phyloP scores from a whole-genome alignment of 64 coral and sea anemone genomes.

The Stichodactyla helianthus region DNA sequence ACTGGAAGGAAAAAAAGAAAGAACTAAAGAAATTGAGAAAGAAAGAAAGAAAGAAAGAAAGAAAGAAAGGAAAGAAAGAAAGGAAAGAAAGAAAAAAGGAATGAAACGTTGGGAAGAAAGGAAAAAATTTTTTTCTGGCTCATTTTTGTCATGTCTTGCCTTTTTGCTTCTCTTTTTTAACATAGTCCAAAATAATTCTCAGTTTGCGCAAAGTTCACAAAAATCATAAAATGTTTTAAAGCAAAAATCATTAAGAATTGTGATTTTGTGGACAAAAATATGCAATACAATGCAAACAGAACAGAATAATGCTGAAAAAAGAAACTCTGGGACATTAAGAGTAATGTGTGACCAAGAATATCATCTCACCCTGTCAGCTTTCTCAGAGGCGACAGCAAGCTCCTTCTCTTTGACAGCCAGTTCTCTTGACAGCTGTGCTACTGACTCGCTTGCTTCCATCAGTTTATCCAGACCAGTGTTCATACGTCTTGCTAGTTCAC shows the following conservation, averaged over 20 bases:
- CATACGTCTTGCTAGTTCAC: constrained; percentile 82
- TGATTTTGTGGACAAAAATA: neutral
- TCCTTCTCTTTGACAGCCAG: constrained; percentile 96
- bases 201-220: no score
- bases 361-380: constrained; percentile 72
- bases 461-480: constrained; percentile 91
- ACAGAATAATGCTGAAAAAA: no score
- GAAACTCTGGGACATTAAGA: no score
- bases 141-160: no score
- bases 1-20: neutral
- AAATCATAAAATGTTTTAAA: no score
- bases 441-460: constrained; percentile 96
- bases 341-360: neutral
- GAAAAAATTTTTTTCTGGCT: neutral
- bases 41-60: neutral
- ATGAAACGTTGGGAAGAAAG: neutral
- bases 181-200: no score
- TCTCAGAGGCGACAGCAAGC: constrained; percentile 80
- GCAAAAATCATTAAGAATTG: no score
- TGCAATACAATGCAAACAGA: neutral
- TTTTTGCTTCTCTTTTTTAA: no score
- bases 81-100: neutral
- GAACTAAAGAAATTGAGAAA: neutral
- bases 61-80: neutral
- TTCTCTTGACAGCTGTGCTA: constrained; percentile 81